Percentiles rank a stretch among this genome's conserved stretches.
Evolutionary conservation across 2,888 invertebrate genomes (phyloP).

Genomic region (Gymnosoma rotundatum): DNA sequence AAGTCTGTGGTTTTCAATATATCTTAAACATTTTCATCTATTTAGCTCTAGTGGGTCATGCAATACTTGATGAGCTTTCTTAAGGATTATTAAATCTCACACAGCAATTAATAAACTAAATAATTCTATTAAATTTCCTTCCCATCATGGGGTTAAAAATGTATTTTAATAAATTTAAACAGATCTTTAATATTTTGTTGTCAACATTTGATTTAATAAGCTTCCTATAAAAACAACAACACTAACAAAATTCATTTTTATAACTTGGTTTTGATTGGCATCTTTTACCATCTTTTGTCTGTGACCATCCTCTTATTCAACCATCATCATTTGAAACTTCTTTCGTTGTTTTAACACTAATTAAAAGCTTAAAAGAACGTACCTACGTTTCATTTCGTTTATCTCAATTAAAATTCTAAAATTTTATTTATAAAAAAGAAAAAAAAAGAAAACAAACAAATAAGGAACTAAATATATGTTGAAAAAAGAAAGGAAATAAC

Average conservation of each 20-base stretch:
- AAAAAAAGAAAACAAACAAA: constrained; percentile 12
- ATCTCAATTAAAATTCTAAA: constrained; percentile 61
- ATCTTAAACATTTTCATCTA: too few relatives aligned
- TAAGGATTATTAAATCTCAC: too few relatives aligned
- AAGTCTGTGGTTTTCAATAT: too few relatives aligned
- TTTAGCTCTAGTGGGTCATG: too few relatives aligned
- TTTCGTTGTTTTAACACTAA: constrained; percentile 28
- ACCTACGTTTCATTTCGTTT: constrained; percentile 39
- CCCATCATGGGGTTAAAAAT: constrained; percentile 6
- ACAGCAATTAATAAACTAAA: too few relatives aligned
- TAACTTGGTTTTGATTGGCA: constrained; percentile 29
- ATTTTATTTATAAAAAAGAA: constrained; percentile 38
- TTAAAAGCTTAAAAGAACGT: constrained; percentile 25
- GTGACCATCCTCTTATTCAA: background rate
- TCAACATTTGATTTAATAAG: constrained; percentile 43
- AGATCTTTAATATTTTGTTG: constrained; percentile 24
- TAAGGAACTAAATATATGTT: constrained; percentile 58
- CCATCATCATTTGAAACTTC: constrained; percentile 8
- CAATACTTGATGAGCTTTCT: too few relatives aligned
- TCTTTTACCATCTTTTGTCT: constrained; percentile 40
- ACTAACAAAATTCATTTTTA: constrained; percentile 16
- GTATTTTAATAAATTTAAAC: background rate
- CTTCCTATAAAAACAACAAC: background rate
- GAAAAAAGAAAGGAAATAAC: constrained; percentile 35
- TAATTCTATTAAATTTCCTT: too few relatives aligned